Percentiles rank a stretch among this genome's conserved stretches.
Conservation (phyloP, 1,140 invertebrate genomes). For the Drosophila oshimai region DNA sequence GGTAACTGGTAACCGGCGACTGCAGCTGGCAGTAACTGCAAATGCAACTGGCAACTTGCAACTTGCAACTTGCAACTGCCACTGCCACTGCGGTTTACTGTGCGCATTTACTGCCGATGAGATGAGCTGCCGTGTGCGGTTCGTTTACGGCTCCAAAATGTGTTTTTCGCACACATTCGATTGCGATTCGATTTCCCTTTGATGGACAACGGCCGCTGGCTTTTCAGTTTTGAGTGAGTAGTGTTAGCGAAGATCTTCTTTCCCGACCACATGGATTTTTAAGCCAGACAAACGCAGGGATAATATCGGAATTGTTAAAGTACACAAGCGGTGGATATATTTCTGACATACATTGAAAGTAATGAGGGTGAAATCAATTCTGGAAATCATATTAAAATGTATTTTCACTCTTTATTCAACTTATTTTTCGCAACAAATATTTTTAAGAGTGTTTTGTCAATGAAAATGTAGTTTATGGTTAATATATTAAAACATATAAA, state of each 20-base stretch:
- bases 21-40: background rate
- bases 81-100: slow-evolving; percentile 25
- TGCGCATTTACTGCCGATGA: slow-evolving; percentile 20
- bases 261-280: background rate
- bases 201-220: background rate
- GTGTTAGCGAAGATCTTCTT: slow-evolving; percentile 13
- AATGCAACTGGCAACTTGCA: background rate
- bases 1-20: background rate
- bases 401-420: too few species aligned
- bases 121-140: slow-evolving; percentile 14
- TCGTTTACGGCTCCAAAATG: slow-evolving; percentile 16
- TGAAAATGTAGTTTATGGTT: too few species aligned
- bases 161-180: background rate
- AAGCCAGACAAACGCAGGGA: background rate
- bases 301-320: background rate
- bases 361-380: too few species aligned
- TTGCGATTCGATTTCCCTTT: slow-evolving; percentile 12
- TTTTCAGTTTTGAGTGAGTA: too few species aligned
- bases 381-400: too few species aligned
- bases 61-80: slow-evolving; percentile 2
- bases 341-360: background rate
- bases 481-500: too few species aligned
- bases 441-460: too few species aligned
- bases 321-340: background rate
- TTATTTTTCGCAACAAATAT: too few species aligned